phyloP scores from a whole-genome alignment of 1,140 invertebrate species.

The Bombus haemorrhoidalis region DNA sequence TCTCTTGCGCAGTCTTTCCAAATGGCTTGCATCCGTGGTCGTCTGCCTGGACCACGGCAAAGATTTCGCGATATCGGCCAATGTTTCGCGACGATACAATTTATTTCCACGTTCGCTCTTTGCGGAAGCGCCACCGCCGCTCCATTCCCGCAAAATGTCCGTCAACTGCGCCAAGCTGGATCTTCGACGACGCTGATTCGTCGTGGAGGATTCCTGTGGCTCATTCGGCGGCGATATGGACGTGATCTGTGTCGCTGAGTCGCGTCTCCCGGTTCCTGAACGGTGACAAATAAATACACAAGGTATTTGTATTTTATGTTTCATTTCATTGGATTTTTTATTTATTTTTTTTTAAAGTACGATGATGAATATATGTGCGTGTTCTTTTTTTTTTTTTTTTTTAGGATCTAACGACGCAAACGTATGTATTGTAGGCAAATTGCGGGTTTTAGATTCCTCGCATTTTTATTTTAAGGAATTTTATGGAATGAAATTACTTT shows the following conservation, averaged over 20 bases:
- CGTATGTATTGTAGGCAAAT: too few relatives aligned
- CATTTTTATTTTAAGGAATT: too few relatives aligned
- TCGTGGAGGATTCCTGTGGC: constrained; percentile 85
- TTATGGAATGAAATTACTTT: too few relatives aligned
- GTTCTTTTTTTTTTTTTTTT: too few relatives aligned
- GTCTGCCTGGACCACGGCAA: constrained; percentile 87
- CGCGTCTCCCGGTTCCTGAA: constrained; percentile 87
- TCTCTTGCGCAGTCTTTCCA: constrained; percentile 84
- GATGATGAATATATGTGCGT: too few relatives aligned
- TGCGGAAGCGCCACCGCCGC: constrained; percentile 86
- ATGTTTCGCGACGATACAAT: constrained; percentile 90
- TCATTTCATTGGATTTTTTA: too few relatives aligned
- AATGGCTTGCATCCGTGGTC: constrained; percentile 82
- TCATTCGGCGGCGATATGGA: constrained; percentile 91
- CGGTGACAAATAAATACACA: background rate
- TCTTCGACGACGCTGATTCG: constrained; percentile 87
- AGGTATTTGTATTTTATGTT: background rate
- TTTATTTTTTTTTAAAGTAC: too few relatives aligned
- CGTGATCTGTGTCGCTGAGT: constrained; percentile 94
- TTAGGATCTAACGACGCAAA: too few relatives aligned
- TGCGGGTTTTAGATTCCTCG: too few relatives aligned
- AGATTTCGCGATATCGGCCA: constrained; percentile 90
- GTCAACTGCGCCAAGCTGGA: constrained; percentile 94
- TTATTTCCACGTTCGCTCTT: constrained; percentile 86
- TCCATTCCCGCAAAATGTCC: constrained; percentile 91